Evolutionary conservation across 2,888 invertebrate species (phyloP).

Genomic region (Trypoxylon attenuatum): DNA sequence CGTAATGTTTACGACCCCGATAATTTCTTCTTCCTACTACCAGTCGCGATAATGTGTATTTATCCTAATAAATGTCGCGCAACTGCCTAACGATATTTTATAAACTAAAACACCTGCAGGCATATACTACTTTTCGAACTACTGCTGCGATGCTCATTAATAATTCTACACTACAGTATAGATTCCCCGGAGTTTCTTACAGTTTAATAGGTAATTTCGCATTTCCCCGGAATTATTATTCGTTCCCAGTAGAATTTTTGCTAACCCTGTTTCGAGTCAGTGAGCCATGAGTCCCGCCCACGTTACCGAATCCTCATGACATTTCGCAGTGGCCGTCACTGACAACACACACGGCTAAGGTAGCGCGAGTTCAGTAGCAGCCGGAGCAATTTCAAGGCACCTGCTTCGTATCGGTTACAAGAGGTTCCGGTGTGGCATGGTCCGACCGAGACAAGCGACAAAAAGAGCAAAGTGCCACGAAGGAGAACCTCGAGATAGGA

Average conservation of each 20-base stretch:
- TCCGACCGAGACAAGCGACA: background rate
- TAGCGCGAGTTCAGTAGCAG: constrained; percentile 7
- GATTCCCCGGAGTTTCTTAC: too few species aligned
- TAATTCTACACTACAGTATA: too few species aligned
- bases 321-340: too few species aligned
- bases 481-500: too few species aligned
- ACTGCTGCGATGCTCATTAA: too few species aligned
- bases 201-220: too few species aligned
- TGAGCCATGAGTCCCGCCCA: background rate
- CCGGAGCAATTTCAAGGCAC: constrained; percentile 8
- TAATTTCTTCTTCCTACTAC: background rate
- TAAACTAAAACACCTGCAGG: background rate
- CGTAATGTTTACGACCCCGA: background rate
- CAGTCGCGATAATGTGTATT: background rate
- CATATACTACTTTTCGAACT: too few species aligned
- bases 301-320: background rate
- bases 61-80: background rate
- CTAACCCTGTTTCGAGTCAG: too few species aligned
- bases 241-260: too few species aligned
- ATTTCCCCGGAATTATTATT: too few species aligned
- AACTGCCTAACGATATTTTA: background rate
- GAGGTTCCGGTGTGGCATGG: too few species aligned
- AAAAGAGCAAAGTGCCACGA: too few species aligned
- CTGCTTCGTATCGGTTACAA: background rate
- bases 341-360: background rate